These are phyloP conservation scores for Diuraphis noxia DNA, from an alignment of 1,140 invertebrate genomes.

Conservation along the genomic window DNA sequence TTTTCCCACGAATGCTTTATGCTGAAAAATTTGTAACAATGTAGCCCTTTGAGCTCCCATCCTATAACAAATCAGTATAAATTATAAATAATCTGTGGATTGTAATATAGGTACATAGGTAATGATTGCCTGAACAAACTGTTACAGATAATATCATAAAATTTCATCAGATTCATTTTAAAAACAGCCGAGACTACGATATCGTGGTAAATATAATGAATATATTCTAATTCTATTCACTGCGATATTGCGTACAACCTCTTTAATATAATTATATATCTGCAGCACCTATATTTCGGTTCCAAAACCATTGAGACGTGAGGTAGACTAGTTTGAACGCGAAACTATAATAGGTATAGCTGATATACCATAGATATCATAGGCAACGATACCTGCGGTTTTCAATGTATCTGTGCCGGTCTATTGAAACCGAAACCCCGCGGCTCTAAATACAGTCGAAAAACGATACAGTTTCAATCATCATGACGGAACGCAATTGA, in stretches of 20 bases:
- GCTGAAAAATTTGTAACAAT: conserved; percentile 95
- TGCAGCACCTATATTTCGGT: not conserved
- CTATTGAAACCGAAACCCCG: conserved; percentile 47
- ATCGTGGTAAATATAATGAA: not conserved
- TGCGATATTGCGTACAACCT: not conserved
- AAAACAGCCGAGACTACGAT: not conserved
- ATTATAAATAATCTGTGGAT: not conserved
- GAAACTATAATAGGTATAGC: not conserved
- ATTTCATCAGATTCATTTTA: not conserved
- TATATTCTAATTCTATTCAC: conserved; percentile 14
- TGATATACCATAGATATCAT: too few relatives aligned
- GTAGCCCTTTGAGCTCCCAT: conserved; percentile 86
- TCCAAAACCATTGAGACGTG: not conserved
- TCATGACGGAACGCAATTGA: conserved; percentile 25
- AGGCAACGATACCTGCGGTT: not conserved
- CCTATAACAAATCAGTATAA: conserved; percentile 67
- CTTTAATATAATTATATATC: not conserved
- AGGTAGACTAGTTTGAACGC: not conserved
- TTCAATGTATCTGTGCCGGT: conserved; percentile 30
- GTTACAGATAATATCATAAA: not conserved
- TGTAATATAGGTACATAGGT: not conserved
- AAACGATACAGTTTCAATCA: conserved; percentile 43
- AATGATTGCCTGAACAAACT: not conserved
- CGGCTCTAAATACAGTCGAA: not conserved
- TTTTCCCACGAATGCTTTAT: conserved; percentile 94